Conservation (phyloP, 2,888 invertebrate genomes). For the Cenopis cana region DNA sequence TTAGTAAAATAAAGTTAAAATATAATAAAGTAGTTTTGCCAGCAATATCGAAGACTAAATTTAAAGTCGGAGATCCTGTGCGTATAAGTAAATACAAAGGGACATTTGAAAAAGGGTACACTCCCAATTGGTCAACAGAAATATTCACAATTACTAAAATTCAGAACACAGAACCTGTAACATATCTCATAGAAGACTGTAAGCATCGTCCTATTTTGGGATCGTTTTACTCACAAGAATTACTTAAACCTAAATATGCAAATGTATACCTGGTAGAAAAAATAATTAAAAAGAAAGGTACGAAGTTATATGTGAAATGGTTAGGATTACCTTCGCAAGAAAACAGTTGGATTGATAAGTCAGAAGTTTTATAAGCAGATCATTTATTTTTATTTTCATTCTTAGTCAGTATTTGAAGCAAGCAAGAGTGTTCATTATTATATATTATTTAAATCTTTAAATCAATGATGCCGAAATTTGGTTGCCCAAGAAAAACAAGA, state of each 20-base stretch:
- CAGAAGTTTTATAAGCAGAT: neutral
- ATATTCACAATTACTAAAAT: neutral
- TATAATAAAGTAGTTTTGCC: too few relatives aligned
- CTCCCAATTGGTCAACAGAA: constrained; percentile 5
- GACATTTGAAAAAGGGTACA: neutral
- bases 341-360: neutral
- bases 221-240: neutral
- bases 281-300: neutral
- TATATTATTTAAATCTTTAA: too few relatives aligned
- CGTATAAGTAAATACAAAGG: constrained; percentile 12
- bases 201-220: neutral
- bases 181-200: neutral
- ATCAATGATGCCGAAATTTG: too few relatives aligned
- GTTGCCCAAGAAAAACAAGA: too few relatives aligned
- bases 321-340: neutral
- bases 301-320: constrained; percentile 8
- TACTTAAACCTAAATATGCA: neutral
- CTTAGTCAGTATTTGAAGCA: neutral
- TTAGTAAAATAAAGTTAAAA: too few relatives aligned
- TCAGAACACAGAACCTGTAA: neutral
- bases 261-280: constrained; percentile 1
- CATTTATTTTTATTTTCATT: neutral
- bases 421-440: too few relatives aligned
- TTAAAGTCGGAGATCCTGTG: constrained; percentile 1
- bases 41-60: neutral